Percentiles rank a stretch among this genome's conserved stretches.
Conservation (phyloP, 2,113 vertebrate genomes). For the Sorex araneus region DNA sequence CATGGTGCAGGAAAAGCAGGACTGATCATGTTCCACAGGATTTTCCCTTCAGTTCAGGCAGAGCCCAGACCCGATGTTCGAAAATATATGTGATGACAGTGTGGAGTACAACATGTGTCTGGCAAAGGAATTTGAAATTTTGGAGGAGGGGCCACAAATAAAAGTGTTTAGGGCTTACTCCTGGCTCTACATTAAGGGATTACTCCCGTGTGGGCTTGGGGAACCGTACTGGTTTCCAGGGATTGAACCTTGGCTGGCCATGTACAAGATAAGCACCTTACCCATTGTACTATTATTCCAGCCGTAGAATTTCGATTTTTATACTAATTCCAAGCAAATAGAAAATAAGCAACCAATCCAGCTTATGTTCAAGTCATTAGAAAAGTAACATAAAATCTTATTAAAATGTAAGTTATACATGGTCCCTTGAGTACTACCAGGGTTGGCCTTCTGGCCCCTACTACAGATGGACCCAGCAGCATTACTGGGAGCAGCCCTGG, state of each 20-base stretch:
- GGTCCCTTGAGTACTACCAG: too few relatives aligned
- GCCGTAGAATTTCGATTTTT: not conserved
- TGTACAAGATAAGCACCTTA: too few relatives aligned
- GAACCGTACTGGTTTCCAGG: too few relatives aligned
- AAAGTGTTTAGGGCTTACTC: too few relatives aligned
- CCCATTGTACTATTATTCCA: too few relatives aligned
- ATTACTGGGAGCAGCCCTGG: too few relatives aligned
- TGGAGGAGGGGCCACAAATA: not conserved
- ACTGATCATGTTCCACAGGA: not conserved
- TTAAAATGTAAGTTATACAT: too few relatives aligned
- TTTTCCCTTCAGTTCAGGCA: not conserved
- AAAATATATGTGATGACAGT: constrained; percentile 21
- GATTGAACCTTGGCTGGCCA: too few relatives aligned
- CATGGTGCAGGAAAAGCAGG: constrained; percentile 11
- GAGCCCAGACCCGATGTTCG: not conserved
- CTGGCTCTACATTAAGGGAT: too few relatives aligned
- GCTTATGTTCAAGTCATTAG: constrained; percentile 29
- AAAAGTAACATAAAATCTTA: constrained; percentile 2
- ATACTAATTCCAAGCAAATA: not conserved
- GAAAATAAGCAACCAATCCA: not conserved
- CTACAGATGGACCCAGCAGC: too few relatives aligned
- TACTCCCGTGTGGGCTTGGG: too few relatives aligned
- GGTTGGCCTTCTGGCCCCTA: too few relatives aligned
- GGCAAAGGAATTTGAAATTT: constrained; percentile 57
- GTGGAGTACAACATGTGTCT: constrained; percentile 1